Conservation (phyloP, 2,797 vertebrate genomes). For the Triplophysa bombifrons region DNA sequence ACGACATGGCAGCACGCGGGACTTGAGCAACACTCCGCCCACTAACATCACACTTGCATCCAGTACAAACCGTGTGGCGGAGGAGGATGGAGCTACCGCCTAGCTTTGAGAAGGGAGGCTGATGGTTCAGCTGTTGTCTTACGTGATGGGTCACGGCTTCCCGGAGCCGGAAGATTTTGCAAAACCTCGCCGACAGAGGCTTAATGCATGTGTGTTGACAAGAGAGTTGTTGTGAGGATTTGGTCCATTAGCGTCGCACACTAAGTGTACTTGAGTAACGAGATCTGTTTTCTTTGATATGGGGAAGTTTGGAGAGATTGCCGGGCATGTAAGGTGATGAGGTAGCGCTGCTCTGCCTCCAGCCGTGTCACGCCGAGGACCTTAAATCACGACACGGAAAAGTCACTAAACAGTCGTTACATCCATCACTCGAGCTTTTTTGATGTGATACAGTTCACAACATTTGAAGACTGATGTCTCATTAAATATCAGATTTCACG, state of each 20-base stretch:
- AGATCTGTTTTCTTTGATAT: slow-evolving; percentile 66
- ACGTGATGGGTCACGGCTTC: slow-evolving; percentile 12
- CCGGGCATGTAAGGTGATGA: slow-evolving; percentile 28
- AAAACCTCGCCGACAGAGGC: slow-evolving; percentile 54
- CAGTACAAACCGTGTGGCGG: slow-evolving; percentile 81
- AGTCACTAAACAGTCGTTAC: too few relatives aligned
- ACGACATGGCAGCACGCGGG: slow-evolving; percentile 81
- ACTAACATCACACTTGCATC: slow-evolving; percentile 88
- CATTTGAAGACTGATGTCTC: slow-evolving; percentile 1
- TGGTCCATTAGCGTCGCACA: slow-evolving; percentile 51
- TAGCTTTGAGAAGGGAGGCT: slow-evolving; percentile 62
- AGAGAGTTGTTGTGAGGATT: background rate
- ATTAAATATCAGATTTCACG: slow-evolving; percentile 29
- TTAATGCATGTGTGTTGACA: slow-evolving; percentile 58
- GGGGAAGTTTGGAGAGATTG: slow-evolving; percentile 63
- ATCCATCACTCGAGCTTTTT: background rate
- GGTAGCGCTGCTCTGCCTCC: slow-evolving; percentile 16
- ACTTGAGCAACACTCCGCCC: slow-evolving; percentile 73
- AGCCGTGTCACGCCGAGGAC: slow-evolving; percentile 1
- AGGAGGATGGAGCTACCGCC: slow-evolving; percentile 87
- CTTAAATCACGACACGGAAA: background rate
- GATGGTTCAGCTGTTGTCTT: background rate
- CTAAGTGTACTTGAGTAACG: slow-evolving; percentile 54
- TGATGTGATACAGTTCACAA: background rate
- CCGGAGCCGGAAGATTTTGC: slow-evolving; percentile 26